Percentiles rank a stretch among this genome's conserved stretches.
These are phyloP conservation scores for Scarus forsteni DNA, from an alignment of 2,797 vertebrate genomes.

Conservation along the genomic window DNA sequence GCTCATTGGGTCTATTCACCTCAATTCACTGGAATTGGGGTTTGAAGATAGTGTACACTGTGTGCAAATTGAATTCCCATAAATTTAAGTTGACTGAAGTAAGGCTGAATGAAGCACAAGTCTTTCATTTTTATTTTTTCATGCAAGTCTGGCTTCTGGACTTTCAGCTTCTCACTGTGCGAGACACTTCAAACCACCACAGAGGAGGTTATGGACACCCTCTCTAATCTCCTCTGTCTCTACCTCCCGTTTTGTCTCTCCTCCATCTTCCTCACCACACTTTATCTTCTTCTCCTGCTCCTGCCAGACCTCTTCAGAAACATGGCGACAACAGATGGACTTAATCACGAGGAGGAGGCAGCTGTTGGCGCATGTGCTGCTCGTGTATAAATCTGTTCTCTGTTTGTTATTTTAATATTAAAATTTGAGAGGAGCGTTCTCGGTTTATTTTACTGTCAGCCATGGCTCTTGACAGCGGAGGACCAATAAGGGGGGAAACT, in stretches of 20 bases:
- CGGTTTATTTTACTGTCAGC: constrained; percentile 43
- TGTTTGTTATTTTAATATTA: constrained; percentile 31
- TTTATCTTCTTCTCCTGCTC: constrained; percentile 28
- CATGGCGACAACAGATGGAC: constrained; percentile 68
- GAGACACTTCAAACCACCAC: neutral
- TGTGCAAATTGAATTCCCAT: too few relatives aligned
- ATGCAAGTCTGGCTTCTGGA: constrained; percentile 24
- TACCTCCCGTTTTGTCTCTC: constrained; percentile 42
- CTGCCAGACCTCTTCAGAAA: constrained; percentile 62
- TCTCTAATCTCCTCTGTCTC: constrained; percentile 12
- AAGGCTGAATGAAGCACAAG: too few relatives aligned
- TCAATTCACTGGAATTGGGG: too few relatives aligned
- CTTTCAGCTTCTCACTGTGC: constrained; percentile 13
- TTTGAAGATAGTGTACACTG: too few relatives aligned
- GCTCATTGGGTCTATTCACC: too few relatives aligned
- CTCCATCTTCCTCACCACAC: constrained; percentile 27
- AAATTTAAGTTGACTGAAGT: too few relatives aligned
- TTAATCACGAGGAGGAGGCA: constrained; percentile 56
- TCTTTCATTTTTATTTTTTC: constrained; percentile 22
- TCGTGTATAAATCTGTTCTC: constrained; percentile 35
- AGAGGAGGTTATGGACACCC: constrained; percentile 8
- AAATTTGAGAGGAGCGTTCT: constrained; percentile 25
- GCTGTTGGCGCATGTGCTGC: constrained; percentile 65
- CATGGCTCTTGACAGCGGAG: constrained; percentile 26
- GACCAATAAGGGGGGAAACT: constrained; percentile 15